Conservation (phyloP, 1,140 invertebrate species). For the Nephotettix cincticeps region DNA sequence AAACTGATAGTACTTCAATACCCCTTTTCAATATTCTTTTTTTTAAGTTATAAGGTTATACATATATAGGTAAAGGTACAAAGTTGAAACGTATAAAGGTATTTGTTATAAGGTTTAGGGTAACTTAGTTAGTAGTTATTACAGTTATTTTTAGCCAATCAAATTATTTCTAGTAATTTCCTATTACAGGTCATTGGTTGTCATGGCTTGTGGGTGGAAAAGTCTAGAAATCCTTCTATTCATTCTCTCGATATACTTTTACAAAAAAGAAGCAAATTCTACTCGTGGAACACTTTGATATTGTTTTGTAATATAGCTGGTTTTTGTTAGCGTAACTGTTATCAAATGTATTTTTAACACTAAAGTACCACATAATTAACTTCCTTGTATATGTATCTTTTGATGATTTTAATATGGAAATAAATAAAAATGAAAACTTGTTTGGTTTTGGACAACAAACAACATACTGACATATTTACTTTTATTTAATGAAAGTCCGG, state of each 20-base stretch:
- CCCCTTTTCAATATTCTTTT: neutral
- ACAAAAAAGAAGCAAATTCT: slow-evolving; percentile 14
- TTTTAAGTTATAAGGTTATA: neutral
- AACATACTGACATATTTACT: too few relatives aligned
- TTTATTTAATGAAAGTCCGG: too few relatives aligned
- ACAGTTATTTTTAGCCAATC: neutral
- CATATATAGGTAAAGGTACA: neutral
- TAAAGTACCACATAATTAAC: too few relatives aligned
- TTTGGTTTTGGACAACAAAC: too few relatives aligned
- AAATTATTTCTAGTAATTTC: neutral
- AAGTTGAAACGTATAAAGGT: neutral
- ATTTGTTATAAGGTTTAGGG: neutral
- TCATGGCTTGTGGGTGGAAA: slow-evolving; percentile 14
- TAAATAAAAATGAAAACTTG: too few relatives aligned
- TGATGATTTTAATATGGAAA: too few relatives aligned
- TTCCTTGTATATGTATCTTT: too few relatives aligned
- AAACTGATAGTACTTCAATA: neutral
- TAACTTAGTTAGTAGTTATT: neutral
- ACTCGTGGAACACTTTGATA: too few relatives aligned
- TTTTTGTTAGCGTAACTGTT: too few relatives aligned
- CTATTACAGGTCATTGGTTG: slow-evolving; percentile 11
- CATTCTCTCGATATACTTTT: neutral
- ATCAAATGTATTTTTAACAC: too few relatives aligned
- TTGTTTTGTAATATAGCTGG: too few relatives aligned
- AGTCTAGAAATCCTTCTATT: slow-evolving; percentile 3